A percentile compares a stretch with the other conserved stretches of the same genome.
phyloP scores from a whole-genome alignment of 2,888 invertebrate species.

The Himalopsyche tibetana region DNA sequence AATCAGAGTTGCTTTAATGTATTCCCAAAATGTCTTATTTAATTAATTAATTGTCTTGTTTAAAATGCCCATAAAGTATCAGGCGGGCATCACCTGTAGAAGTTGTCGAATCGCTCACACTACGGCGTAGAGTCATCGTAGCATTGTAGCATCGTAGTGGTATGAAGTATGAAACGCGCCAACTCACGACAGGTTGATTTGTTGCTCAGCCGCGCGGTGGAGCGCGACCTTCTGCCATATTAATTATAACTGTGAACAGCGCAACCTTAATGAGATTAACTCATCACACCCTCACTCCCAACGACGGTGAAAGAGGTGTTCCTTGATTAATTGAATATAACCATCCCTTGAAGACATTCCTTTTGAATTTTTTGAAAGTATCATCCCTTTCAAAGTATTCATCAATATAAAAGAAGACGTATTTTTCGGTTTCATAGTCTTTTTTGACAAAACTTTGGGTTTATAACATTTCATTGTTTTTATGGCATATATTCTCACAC shows the following conservation, averaged over 20 bases:
- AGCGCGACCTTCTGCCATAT: slow-evolving; percentile 50
- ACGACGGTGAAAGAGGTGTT: slow-evolving; percentile 2
- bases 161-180: slow-evolving; percentile 44
- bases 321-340: slow-evolving; percentile 19
- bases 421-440: background rate
- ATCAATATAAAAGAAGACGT: background rate
- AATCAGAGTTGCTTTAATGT: too few relatives aligned
- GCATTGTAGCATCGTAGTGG: background rate
- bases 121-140: background rate
- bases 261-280: slow-evolving; percentile 43
- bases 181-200: slow-evolving; percentile 53
- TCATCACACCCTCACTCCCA: slow-evolving; percentile 28
- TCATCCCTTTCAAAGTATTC: background rate
- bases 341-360: background rate
- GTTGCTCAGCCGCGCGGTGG: slow-evolving; percentile 39
- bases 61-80: background rate
- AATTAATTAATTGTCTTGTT: too few relatives aligned
- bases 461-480: too few relatives aligned
- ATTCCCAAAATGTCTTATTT: too few relatives aligned
- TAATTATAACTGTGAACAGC: slow-evolving; percentile 52
- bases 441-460: background rate
- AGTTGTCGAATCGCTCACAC: background rate
- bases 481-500: too few relatives aligned
- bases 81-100: background rate
- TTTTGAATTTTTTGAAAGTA: slow-evolving; percentile 23